Conservation (phyloP, 2,113 vertebrate species). For the Prietella phreatophila region DNA sequence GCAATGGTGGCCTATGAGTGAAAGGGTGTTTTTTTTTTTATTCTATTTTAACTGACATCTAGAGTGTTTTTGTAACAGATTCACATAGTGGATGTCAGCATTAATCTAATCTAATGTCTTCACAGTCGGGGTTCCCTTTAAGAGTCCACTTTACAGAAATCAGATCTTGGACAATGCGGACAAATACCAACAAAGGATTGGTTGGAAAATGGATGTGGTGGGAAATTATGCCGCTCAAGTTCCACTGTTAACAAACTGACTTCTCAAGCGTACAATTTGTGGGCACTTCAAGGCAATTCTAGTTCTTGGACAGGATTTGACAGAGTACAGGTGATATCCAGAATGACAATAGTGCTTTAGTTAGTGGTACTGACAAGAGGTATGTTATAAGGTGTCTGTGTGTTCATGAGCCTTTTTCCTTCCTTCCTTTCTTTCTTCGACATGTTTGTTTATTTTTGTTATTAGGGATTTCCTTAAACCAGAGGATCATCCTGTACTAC, state of each 20-base stretch:
- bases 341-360: background rate
- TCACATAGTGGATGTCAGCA: no score
- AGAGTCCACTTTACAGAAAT: background rate
- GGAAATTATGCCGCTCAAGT: background rate
- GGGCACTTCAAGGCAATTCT: background rate
- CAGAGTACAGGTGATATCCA: background rate
- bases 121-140: background rate
- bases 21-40: no score
- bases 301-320: background rate
- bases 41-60: no score
- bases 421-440: background rate
- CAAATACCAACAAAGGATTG: background rate
- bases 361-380: background rate
- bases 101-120: no score
- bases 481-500: background rate
- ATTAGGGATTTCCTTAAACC: background rate
- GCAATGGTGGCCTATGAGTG: no score
- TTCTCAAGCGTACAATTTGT: background rate
- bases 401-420: background rate
- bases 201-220: background rate
- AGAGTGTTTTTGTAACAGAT: no score
- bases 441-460: background rate
- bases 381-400: background rate
- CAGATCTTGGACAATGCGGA: background rate
- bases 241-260: background rate